Evolutionary conservation across 2,888 invertebrate species (phyloP), one percentile per base, ranked within the genome.

Genomic region (Brenthis daphne): DNA sequence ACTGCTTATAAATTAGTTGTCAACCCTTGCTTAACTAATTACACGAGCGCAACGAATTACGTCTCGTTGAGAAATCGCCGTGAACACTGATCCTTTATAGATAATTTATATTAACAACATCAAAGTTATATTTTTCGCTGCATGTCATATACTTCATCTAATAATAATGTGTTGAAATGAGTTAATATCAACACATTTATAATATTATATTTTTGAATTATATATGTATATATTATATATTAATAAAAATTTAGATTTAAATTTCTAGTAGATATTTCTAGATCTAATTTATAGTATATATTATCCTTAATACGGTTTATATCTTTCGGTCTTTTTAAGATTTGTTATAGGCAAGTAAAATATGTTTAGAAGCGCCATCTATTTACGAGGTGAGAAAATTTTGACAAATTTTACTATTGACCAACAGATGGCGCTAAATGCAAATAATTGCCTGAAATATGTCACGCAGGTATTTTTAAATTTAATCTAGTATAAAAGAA

Each of bases 61-160:
- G 79, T 76, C 77, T 81, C 77, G 78, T 78, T 80, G 79, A 79
- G 77, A 79, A 80, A 79, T 79, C 75, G 74, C 73, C 57, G 73
- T 73, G 67, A 74, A 69, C 64, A 71, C 55, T 43, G 24, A 68
- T 64, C 61, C 55, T 43, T 57, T 68, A 60, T 57, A 55, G 51
- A 50, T 61, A 57, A 53, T 54, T 43, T 63, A 63, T 54, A 63
- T 63, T 54, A 63, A 53, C 37, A 64, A 66, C 64, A 63, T 71
- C 64, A 66, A 65, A 68, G 58, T 63, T 48, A 12, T 50, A 65
- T 37, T 29, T 33, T 53, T 63, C 37, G 8, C 43, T 13, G 3
- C 37, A 33, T 60, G 12, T 2, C 2, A 24, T 60, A 50, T 48
- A 57, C 11, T 6, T 60, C 47, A n/a, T 5, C 50, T 51, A 5